These are phyloP conservation scores for Threskiornis aethiopicus DNA, from an alignment of 2,797 vertebrate genomes.

Conservation along the genomic window DNA sequence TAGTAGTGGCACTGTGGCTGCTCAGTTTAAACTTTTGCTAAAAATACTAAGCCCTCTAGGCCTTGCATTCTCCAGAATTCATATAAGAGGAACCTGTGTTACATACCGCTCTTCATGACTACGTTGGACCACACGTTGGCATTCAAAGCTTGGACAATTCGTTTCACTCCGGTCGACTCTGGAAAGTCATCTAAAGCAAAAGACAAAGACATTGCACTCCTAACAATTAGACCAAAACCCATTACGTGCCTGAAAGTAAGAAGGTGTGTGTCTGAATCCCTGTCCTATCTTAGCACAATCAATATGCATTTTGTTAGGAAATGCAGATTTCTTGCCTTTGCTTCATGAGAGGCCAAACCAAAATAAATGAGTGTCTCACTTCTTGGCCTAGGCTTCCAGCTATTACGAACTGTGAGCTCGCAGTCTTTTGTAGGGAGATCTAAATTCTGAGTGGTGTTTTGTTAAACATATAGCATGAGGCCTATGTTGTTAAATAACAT, in stretches of 20 bases:
- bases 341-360: neutral
- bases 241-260: rapidly evolving
- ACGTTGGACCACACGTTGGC: slow-evolving; percentile 97
- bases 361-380: neutral
- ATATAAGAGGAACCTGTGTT: neutral
- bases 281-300: rapidly evolving
- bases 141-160: slow-evolving; percentile 94
- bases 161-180: slow-evolving; percentile 93
- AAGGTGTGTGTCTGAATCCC: neutral
- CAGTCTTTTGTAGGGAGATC: neutral
- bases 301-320: neutral
- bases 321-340: neutral
- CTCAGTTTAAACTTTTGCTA: neutral
- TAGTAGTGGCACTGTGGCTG: neutral
- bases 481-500: neutral
- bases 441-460: neutral
- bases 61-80: neutral
- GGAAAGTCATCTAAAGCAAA: slow-evolving; percentile 90
- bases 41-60: neutral
- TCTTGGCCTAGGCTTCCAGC: neutral
- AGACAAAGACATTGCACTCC: neutral
- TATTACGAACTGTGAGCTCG: neutral
- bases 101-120: slow-evolving; percentile 93
- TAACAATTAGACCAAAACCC: rapidly evolving
- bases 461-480: neutral